These are phyloP conservation scores for Ophion obscuratus DNA, from an alignment of 2,888 invertebrate genomes.

Conservation along the genomic window DNA sequence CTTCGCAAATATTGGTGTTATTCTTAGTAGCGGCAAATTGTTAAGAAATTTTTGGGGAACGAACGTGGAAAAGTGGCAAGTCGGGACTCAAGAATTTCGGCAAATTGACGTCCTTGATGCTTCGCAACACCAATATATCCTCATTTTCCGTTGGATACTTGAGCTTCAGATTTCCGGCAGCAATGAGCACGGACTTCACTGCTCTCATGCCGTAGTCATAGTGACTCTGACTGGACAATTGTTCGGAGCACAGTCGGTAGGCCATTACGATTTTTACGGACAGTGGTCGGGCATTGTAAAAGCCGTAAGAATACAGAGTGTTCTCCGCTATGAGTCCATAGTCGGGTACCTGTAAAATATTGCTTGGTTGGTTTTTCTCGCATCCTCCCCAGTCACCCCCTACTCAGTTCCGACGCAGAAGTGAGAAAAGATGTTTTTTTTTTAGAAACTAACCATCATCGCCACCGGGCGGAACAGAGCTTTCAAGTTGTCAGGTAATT, in stretches of 20 bases:
- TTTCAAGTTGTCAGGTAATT: constrained; percentile 87
- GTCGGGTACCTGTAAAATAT: constrained; percentile 85
- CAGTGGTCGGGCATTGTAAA: constrained; percentile 86
- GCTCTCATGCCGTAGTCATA: constrained; percentile 90
- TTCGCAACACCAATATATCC: constrained; percentile 86
- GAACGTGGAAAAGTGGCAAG: constrained; percentile 86
- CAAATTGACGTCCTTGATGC: constrained; percentile 88
- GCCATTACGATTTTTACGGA: constrained; percentile 88
- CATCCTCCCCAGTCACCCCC: no score
- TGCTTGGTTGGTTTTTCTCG: background rate
- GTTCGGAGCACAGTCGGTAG: constrained; percentile 88
- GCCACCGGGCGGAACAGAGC: constrained; percentile 87
- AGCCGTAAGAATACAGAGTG: constrained; percentile 87
- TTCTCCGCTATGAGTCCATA: constrained; percentile 87
- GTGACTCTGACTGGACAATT: constrained; percentile 87
- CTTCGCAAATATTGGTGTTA: no score
- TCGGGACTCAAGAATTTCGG: constrained; percentile 87
- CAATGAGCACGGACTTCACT: constrained; percentile 87
- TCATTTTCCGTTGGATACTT: constrained; percentile 87
- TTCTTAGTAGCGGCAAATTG: background rate
- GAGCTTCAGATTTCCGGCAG: constrained; percentile 88
- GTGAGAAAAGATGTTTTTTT: background rate
- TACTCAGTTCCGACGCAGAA: background rate
- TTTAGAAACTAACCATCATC: constrained; percentile 85
- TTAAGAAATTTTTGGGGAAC: constrained; percentile 38